These are phyloP conservation scores for Crypturellus undulatus DNA, from an alignment of 2,113 vertebrate species.

Conservation along the genomic window DNA sequence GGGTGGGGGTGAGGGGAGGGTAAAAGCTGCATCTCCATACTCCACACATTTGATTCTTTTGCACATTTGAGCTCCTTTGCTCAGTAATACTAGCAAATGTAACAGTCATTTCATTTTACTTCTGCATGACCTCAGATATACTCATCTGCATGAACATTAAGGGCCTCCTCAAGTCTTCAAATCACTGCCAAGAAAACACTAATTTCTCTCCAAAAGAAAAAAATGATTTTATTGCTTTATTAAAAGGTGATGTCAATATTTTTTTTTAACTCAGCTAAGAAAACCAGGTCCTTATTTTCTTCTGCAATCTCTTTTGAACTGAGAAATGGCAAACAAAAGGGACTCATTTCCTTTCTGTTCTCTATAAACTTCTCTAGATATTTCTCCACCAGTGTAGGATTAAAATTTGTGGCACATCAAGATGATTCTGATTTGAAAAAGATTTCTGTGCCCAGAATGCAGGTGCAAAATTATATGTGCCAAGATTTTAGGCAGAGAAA, in stretches of 20 bases:
- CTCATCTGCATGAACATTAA: not conserved
- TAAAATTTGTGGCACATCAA: not conserved
- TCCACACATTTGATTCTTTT: not conserved
- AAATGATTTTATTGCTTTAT: not conserved
- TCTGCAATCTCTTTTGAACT: not conserved
- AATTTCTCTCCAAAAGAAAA: not conserved
- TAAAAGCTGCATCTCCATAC: not conserved
- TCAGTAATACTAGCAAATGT: too few species aligned
- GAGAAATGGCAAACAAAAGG: not conserved
- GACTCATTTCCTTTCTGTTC: not conserved
- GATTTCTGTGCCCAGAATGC: not conserved
- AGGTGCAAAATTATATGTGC: not conserved
- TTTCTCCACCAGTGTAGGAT: not conserved
- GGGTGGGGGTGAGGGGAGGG: fast-evolving
- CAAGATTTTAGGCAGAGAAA: not conserved
- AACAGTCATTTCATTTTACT: not conserved
- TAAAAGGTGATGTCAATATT: not conserved
- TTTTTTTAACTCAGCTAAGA: not conserved
- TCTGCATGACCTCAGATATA: not conserved
- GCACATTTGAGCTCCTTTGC: not conserved
- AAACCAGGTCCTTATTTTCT: not conserved
- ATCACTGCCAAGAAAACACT: not conserved
- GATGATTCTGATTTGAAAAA: not conserved
- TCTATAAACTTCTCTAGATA: not conserved
- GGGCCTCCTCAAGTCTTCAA: not conserved